Evolutionary conservation across 1,140 invertebrate genomes (phyloP).

Genomic region (Aculops lycopersici): DNA sequence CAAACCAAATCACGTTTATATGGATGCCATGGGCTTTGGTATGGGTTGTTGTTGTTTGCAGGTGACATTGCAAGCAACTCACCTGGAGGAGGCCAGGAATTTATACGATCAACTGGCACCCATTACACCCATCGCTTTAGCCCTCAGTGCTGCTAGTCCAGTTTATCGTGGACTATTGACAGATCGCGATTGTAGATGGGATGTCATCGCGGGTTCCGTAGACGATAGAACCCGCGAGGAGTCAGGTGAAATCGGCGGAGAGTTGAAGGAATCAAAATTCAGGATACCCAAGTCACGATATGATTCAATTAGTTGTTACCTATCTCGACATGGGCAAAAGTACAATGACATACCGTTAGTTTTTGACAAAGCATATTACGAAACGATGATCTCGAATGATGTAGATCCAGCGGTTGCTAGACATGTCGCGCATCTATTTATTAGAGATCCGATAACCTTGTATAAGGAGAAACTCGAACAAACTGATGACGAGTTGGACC

Average conservation of each 20-base stretch:
- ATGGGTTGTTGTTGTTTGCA: slow-evolving; percentile 97
- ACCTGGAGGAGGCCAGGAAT: slow-evolving; percentile 68
- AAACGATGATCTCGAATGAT: slow-evolving; percentile 39
- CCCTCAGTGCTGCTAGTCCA: slow-evolving; percentile 78
- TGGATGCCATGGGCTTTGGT: slow-evolving; percentile 98
- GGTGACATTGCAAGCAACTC: slow-evolving; percentile 79
- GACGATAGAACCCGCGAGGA: slow-evolving; percentile 85
- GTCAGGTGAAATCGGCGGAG: slow-evolving; percentile 27
- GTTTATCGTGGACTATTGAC: slow-evolving; percentile 66
- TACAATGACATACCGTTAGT: slow-evolving; percentile 70
- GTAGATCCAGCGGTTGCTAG: slow-evolving; percentile 56
- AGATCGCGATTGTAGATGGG: slow-evolving; percentile 87
- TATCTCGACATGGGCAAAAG: slow-evolving; percentile 48
- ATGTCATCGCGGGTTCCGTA: slow-evolving; percentile 66
- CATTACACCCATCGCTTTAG: slow-evolving; percentile 81
- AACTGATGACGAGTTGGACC: slow-evolving; percentile 77
- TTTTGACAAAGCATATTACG: slow-evolving; percentile 48
- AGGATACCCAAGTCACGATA: slow-evolving; percentile 81
- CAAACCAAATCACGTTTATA: slow-evolving; percentile 52
- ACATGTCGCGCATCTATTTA: slow-evolving; percentile 92
- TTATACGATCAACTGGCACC: slow-evolving; percentile 91
- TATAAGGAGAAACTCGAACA: slow-evolving; percentile 86
- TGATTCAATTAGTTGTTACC: slow-evolving; percentile 84
- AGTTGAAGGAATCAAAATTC: slow-evolving; percentile 25
- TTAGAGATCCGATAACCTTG: slow-evolving; percentile 74